These are phyloP conservation scores for Euzophera pinguis DNA, from an alignment of 2,888 invertebrate genomes.

Conservation along the genomic window DNA sequence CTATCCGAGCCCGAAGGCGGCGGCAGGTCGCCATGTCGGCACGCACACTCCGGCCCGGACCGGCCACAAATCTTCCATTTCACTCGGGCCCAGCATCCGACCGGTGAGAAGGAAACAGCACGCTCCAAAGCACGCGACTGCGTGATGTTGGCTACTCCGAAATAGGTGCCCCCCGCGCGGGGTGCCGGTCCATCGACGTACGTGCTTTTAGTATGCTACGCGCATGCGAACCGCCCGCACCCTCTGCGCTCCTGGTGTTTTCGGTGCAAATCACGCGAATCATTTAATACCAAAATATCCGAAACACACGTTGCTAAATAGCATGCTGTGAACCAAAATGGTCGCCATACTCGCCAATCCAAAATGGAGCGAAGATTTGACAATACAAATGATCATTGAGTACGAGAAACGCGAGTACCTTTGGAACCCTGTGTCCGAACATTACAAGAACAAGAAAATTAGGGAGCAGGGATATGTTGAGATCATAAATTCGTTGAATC, in stretches of 20 bases:
- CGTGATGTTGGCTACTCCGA: conserved; percentile 77
- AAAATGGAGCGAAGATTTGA: conserved; percentile 76
- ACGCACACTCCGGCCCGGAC: conserved; percentile 19
- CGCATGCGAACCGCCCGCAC: conserved; percentile 80
- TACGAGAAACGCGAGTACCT: conserved; percentile 75
- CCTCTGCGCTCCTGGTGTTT: conserved; percentile 66
- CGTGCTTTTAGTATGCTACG: conserved; percentile 81
- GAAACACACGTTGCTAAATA: conserved; percentile 25
- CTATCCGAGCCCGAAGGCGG: conserved; percentile 6
- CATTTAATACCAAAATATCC: conserved; percentile 32
- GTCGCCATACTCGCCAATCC: conserved; percentile 74
- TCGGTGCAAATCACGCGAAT: conserved; percentile 53
- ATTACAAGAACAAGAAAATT: conserved; percentile 76
- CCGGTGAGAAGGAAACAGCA: conserved; percentile 74
- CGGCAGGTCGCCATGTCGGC: conserved; percentile 24
- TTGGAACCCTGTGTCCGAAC: conserved; percentile 74
- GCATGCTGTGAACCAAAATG: conserved; percentile 64
- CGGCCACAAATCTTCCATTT: conserved; percentile 78
- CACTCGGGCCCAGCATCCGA: conserved; percentile 74
- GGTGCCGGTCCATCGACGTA: conserved; percentile 74
- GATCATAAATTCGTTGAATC: conserved; percentile 69
- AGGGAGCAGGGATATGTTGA: conserved; percentile 73
- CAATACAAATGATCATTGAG: conserved; percentile 74
- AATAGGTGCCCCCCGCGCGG: conserved; percentile 72
- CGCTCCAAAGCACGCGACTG: conserved; percentile 78